Evolutionary conservation across 1,140 invertebrate genomes (phyloP), one percentile per base, ranked within the genome.

Genomic region (Drosophila bifasciata): DNA sequence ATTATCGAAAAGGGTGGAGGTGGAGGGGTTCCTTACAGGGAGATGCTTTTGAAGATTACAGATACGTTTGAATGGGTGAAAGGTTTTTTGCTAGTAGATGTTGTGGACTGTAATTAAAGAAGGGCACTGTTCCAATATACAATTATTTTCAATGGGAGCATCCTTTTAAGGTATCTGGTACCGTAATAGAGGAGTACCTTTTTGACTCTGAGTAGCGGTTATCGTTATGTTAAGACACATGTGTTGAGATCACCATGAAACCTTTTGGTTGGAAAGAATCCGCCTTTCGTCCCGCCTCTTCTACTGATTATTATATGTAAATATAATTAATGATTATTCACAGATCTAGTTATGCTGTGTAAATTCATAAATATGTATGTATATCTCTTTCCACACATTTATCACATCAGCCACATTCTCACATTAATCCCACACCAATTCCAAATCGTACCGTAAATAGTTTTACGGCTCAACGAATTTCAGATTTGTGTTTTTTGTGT

Each of bases 381-480:
- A n/a, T n/a, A 70, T 16, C 19, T 8, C 3, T 19, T 13, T 15
- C 17, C 44, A 43, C 25, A 15, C 45, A 45, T 49, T 36, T 44
- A 21, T 17, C 44, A 28, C 44, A 21, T 15, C 32, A 25, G 39
- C 52, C n/a, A 59, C 25, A 50, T 56, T 69, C 50, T 69, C 66
- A 56, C 50, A 69, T 67, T 68, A 69, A 43, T 8, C 5, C 28
- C 39, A 17, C 13, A 21, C 0, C 28, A 21, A 58, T 58, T 13
- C 32, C 3, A 69, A 36, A 40, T 7, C 43, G 23, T 39, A 11
- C 53, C 55, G 67, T 58, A 59, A 70, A 70, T 70, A 70, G 46
- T 50, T 70, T 70, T 70, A 70, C 64, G 59, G 58, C 32, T 25
- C 46, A 19, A 25, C 44, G 19, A 16, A 46, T 46, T 46, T 46